Base-by-base conservation (phyloP, 2,113 vertebrate genomes). In the Hassar affinis region DNA sequence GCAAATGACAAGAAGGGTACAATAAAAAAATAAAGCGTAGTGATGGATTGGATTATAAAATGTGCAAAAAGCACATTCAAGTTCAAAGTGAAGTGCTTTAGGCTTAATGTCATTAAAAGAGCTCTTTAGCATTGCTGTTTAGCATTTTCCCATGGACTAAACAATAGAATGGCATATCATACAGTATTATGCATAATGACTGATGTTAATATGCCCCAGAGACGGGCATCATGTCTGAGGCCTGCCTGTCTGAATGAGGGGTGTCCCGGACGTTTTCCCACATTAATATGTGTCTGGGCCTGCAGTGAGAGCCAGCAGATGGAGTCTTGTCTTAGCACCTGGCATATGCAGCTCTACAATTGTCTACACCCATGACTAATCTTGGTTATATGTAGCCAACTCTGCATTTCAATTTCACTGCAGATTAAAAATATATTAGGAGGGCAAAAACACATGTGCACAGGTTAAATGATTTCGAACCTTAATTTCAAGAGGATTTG, bases 201-300 rank as follows among this genome's bases (percentile, higher is more conserved):
- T 91, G 89, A 91, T 90, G 87, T 87, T 89, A 72, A 90, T 86
- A 86, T 87, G 87, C 87, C 87, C 89, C 88, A 93, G 90, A 93
- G 92, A 93, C 92, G 92, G 90, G 93, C 93, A 92, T 93, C 90
- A 85, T 85, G 91, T 92, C 90, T 91, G 92, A 84, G 83, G 88
- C 86, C 90, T 90, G 90, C 89, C 89, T 88, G 89, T 79, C 62
- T 69, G 76, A 27, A 57, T 81, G 77, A 76, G 84, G 85, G 86
- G 69, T 66, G 69, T 89, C 90, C 91, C 87, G 92, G 91, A 93
- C 91, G 81, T 89, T 91, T 94, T 93, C 93, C 91, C 92, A 94
- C 94, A 93, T 94, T 94, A 95, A 93, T 93, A 91, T 93, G 91
- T 93, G 92, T 93, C 93, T 93, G 92, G 86, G 91, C 93, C 93